Base-by-base conservation (phyloP, 2,113 vertebrate species). In the Pungitius pungitius region DNA sequence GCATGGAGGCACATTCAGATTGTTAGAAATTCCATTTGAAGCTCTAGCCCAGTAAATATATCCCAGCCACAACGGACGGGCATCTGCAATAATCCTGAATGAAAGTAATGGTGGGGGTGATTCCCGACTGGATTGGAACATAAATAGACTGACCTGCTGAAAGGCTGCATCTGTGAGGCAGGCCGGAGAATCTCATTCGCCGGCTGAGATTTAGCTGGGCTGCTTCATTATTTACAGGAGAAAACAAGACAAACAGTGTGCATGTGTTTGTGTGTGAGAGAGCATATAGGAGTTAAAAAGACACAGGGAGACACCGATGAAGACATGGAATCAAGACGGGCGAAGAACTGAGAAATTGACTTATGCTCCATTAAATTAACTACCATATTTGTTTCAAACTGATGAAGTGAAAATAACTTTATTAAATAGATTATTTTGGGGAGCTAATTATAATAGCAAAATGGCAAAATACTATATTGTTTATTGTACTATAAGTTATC, bases 81-180 rank as follows among this genome's bases (percentile, higher is more conserved):
- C 45, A 52, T 62, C 14, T 26, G 52, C 70, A 68, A 69, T 75
- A 64, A 74, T 73, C 20, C 54, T 69, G 73, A 85, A 73, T 65
- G 54, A 73, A 52, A 70, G 61, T 55, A 65, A 73, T 69, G 26
- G 55, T 71, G 45, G 37, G 22, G 60, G 64, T 70, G 69, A 80
- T 65, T 60, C 79, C 68, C 35, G 9, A 69, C 65, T 45, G 45
- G 55, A 82, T 17, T 49, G 47, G 45, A 73, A 65, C 71, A 67
- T 72, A 83, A 81, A 80, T 69, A 75, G 71, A 78, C 57, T 33
- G 78, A 43, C 35, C 59, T 26, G 68, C 66, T 77, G 67, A 78
- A 72, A 75, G 35, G 39, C 47, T 62, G 57, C 51, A 58, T 75
- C 74, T 78, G 70, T 58, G 43, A 60, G 61, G 68, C 47, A 51